These are phyloP conservation scores for Caenorhabditis doughertyi DNA, from an alignment of 2,888 invertebrate genomes.

Conservation along the genomic window DNA sequence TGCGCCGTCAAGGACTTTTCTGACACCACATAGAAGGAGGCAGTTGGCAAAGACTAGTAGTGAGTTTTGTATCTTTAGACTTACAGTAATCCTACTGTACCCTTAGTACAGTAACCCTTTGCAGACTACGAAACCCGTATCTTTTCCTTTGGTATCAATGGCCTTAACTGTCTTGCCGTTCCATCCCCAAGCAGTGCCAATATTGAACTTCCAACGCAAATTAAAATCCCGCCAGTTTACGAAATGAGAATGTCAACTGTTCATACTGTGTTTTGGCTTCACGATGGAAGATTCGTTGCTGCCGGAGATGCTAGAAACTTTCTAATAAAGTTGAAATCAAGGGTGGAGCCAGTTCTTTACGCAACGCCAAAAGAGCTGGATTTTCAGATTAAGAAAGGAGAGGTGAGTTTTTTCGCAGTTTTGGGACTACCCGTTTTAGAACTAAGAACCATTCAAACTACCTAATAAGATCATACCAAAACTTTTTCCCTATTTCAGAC, in stretches of 20 bases:
- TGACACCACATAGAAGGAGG: constrained; percentile 23
- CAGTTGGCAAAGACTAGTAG: constrained; percentile 37
- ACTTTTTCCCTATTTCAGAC: constrained; percentile 4
- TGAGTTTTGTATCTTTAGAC: constrained; percentile 5
- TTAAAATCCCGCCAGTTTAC: constrained; percentile 10
- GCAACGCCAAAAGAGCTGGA: too few species aligned
- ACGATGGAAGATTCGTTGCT: constrained; percentile 10
- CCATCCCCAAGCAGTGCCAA: background rate
- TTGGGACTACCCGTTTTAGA: too few species aligned
- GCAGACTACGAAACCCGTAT: constrained; percentile 13
- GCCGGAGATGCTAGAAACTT: constrained; percentile 15
- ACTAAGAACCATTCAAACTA: background rate
- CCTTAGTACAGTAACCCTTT: too few species aligned
- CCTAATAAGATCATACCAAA: background rate
- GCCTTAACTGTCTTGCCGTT: background rate
- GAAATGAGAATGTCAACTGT: constrained; percentile 4
- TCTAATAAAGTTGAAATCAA: background rate
- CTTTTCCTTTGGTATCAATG: constrained; percentile 11
- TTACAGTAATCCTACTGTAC: too few species aligned
- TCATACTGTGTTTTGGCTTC: constrained; percentile 27
- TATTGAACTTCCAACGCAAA: background rate
- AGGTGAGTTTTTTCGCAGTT: too few species aligned
- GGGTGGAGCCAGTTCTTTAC: too few species aligned
- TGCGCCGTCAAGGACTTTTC: background rate
- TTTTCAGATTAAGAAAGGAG: background rate